phyloP scores from a whole-genome alignment of 2,888 invertebrate species.

The Orthonevra nobilis region DNA sequence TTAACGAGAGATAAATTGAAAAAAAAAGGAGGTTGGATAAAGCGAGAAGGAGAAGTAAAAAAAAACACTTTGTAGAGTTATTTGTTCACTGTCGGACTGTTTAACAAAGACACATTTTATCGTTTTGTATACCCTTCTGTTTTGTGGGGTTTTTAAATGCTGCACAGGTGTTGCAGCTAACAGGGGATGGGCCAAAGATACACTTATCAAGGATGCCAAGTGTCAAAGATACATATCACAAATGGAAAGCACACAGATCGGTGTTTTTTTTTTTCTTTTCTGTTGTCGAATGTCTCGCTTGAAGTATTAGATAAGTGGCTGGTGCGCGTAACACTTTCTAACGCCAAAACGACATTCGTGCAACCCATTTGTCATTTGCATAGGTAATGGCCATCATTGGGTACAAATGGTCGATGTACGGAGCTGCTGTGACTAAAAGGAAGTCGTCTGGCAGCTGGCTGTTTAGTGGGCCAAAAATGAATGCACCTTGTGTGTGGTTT shows the following conservation, averaged over 20 bases:
- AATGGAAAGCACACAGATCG: conserved; percentile 65
- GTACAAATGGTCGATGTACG: conserved; percentile 25
- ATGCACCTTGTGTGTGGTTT: conserved; percentile 26
- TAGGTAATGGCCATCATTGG: conserved; percentile 60
- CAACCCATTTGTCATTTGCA: conserved; percentile 64
- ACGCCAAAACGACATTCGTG: too few species aligned
- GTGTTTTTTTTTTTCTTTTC: conserved; percentile 45
- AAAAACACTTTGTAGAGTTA: conserved; percentile 40
- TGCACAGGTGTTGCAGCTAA: conserved; percentile 56
- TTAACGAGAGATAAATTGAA: conserved; percentile 43
- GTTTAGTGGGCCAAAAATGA: conserved; percentile 54
- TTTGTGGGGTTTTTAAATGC: conserved; percentile 30
- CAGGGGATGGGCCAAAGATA: conserved; percentile 37
- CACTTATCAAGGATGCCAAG: conserved; percentile 45
- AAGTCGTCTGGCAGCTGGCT: conserved; percentile 54
- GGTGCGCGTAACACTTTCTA: conserved; percentile 66
- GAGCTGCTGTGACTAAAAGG: conserved; percentile 46
- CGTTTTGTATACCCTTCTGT: neutral
- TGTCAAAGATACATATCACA: conserved; percentile 53
- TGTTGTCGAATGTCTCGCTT: too few species aligned
- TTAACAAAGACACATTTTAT: conserved; percentile 11
- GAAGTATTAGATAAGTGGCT: conserved; percentile 52
- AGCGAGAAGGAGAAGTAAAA: neutral
- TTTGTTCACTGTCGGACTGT: conserved; percentile 35
- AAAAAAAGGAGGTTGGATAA: neutral